Base-by-base conservation (phyloP, 1,140 invertebrate species). In the Scaptomyza hsui region DNA sequence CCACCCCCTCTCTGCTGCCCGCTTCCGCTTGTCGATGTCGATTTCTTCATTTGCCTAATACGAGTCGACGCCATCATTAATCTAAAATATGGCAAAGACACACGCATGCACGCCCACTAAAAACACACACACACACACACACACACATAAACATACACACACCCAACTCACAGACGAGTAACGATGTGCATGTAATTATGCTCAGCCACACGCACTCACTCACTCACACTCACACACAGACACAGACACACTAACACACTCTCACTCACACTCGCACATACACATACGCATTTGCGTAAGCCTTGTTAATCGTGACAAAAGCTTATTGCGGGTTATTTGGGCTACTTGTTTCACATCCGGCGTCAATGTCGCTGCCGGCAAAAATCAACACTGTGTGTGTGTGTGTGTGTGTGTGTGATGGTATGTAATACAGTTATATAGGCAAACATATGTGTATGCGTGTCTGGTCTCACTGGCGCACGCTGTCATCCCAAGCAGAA, bases 11-110 rank as follows among this genome's bases (percentile, higher is more conserved):
- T 10, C 53, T 47, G 16, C 32, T 44, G 49, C 42, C 15, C 12
- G 41, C 16, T 9, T n/a, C 75, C 78, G 62, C 80, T 76, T 73
- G 81, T 76, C 77, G 81, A 73, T 77, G 81, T 86, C 81, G 81
- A 85, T 85, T 85, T 85, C 81, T 85, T 85, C 81, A 85, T 85
- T 85, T 85, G 81, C 81, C 81, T 85, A 85, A 85, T 85, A 81
- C 77, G 77, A 85, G 63, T 76, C 72, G 82, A 86, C 82, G 81
- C 81, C 81, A 77, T 85, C 81, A 85, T 85, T 85, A 85, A 85
- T 85, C 82, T 86, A 85, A 85, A 85, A 85, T 85, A 85, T 85
- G 77, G 77, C 74, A 62, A 48, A 75, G 75, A 71, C 72, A 85
- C 80, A 82, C 74, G 78, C 61, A 85, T 52, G 13, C 75, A 78